Base-by-base conservation (phyloP, 2,888 invertebrate species). In the Polydrusus pterygomalis region DNA sequence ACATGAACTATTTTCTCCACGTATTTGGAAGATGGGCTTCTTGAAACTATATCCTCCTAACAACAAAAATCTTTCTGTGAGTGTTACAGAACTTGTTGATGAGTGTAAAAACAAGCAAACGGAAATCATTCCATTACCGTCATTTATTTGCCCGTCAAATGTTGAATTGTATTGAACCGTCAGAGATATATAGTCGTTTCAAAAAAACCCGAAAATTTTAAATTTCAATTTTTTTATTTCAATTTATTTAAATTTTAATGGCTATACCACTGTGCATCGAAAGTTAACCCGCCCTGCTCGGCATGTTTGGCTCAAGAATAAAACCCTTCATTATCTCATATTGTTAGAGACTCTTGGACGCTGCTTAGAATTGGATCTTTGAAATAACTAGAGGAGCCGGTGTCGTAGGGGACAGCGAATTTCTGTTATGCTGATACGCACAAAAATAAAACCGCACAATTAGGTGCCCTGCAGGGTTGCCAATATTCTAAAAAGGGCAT, bases 271-370 rank as follows among this genome's bases (percentile, higher is more conserved):
- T 69, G 65, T 40, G n/a, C 58, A 65, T 65, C 38, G 17, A 70
- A 58, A 64, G 63, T 64, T 70, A 65, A 56, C 60, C 38, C 43
- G 20, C 30, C 65, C 54, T 20, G 40, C 38, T 70, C 51, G 64
- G 69, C 34, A 60, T 34, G 72, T 58, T 74, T 74, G 65, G 74
- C 74, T 70, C 70, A 74, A 67, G 74, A 63, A 74, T 74, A 74
- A 70, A 77, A 71, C 58, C 77, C 77, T 77, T 77, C 77, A 77
- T 77, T 77, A 77, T 68, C 71, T 67, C 71, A 74, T 70, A 77
- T 77, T 77, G 77, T 77, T 74, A 51, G 70, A 62, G 38, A 64
- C 70, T 64, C 58, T 56, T 75, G 77, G 67, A 69, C 71, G 62
- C 71, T 74, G 77, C 77, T 77, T 74, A 74, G 58, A 74, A 77